Percentiles rank a stretch among this genome's conserved stretches.
Evolutionary conservation across 2,797 vertebrate genomes (phyloP).

Genomic region (Diplodus puntazzo): DNA sequence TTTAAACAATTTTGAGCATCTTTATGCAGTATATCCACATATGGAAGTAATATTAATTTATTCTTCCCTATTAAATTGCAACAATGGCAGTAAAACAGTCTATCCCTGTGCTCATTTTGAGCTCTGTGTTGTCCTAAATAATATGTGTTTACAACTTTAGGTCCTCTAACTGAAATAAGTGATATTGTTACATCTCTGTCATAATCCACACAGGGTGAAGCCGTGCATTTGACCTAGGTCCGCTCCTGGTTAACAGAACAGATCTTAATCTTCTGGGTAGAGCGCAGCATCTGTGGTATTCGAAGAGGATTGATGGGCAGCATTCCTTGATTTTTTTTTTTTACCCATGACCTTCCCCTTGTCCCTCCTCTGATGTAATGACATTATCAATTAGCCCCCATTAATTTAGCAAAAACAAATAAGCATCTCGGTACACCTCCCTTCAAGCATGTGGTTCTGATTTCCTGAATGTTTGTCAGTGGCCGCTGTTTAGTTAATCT

Average conservation of each 20-base stretch:
- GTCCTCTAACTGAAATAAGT: constrained; percentile 42
- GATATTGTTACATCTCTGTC: constrained; percentile 38
- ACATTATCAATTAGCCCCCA: constrained; percentile 90
- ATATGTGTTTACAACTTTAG: constrained; percentile 23
- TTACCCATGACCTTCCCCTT: constrained; percentile 71
- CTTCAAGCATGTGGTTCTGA: constrained; percentile 86
- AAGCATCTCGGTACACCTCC: constrained; percentile 80
- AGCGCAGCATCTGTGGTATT: constrained; percentile 79
- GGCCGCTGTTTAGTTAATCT: constrained; percentile 84
- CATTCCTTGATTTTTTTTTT: constrained; percentile 78
- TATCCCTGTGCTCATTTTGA: neutral
- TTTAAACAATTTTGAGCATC: neutral
- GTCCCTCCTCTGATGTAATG: constrained; percentile 84
- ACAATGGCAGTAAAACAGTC: neutral
- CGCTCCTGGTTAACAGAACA: constrained; percentile 82
- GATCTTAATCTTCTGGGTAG: constrained; percentile 80
- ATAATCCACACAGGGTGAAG: constrained; percentile 49
- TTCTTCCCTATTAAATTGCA: neutral
- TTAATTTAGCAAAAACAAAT: constrained; percentile 91
- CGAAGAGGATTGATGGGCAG: constrained; percentile 83
- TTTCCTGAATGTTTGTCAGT: constrained; percentile 87
- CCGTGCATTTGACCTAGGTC: constrained; percentile 62
- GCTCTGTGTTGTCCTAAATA: constrained; percentile 21
- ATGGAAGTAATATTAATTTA: neutral
- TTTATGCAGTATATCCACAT: neutral